Percentiles rank a stretch among this genome's conserved stretches.
Conservation (phyloP, 23 tunicate genomes). For the Diplosoma virens region DNA sequence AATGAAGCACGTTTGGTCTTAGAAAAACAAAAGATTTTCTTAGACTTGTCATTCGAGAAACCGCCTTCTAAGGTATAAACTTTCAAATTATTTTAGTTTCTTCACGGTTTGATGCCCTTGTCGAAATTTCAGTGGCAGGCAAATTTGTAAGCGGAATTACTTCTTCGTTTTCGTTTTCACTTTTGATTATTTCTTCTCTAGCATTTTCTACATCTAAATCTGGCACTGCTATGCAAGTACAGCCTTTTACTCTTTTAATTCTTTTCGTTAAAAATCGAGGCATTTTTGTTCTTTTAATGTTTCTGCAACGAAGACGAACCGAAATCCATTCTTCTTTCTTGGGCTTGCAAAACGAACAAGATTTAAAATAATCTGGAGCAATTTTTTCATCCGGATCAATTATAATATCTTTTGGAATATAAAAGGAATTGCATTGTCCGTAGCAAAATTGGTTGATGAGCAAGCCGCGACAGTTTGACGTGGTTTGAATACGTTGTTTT, state of each 20-base stretch:
- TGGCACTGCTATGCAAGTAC: conserved; percentile 77
- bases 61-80: too few relatives aligned
- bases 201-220: conserved; percentile 16
- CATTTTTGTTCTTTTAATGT: conserved; percentile 11
- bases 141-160: too few relatives aligned
- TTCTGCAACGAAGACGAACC: conserved; percentile 54
- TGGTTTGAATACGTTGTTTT: conserved; percentile 45
- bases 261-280: conserved; percentile 33
- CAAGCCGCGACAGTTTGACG: conserved; percentile 51
- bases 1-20: too few relatives aligned
- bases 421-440: conserved; percentile 98
- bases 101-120: too few relatives aligned
- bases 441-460: conserved; percentile 85
- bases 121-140: too few relatives aligned
- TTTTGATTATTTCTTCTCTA: too few relatives aligned
- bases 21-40: too few relatives aligned
- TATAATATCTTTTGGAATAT: conserved; percentile 77
- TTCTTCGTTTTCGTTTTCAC: too few relatives aligned
- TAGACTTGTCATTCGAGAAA: too few relatives aligned
- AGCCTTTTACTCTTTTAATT: conserved; percentile 57
- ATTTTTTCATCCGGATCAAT: background rate
- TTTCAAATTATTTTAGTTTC: too few relatives aligned
- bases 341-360: conserved; percentile 92
- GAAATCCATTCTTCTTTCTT: conserved; percentile 45
- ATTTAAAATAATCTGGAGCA: conserved; percentile 59